These are phyloP conservation scores for Papilio machaon DNA, from an alignment of 1,140 invertebrate species.

Conservation along the genomic window DNA sequence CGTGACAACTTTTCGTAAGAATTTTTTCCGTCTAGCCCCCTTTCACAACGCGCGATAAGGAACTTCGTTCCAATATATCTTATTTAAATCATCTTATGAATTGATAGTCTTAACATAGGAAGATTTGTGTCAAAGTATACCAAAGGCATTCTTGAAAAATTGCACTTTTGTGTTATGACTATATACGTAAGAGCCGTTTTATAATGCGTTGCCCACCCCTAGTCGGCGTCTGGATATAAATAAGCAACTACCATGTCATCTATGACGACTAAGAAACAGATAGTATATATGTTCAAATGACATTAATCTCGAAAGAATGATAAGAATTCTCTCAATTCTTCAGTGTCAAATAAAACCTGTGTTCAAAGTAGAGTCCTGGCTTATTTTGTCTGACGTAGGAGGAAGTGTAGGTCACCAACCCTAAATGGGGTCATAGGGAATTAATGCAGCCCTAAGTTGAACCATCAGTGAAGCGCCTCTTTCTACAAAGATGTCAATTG, in stretches of 20 bases:
- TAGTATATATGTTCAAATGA: neutral
- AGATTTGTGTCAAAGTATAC: neutral
- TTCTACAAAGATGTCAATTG: neutral
- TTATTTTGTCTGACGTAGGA: neutral
- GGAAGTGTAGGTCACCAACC: too few relatives aligned
- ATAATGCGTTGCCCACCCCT: neutral
- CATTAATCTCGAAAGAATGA: neutral
- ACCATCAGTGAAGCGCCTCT: neutral
- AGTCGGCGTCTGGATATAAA: neutral
- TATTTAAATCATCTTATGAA: too few relatives aligned
- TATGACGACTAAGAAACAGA: conserved; percentile 11
- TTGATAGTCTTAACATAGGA: neutral
- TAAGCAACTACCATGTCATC: conserved; percentile 21
- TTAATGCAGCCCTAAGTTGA: too few relatives aligned
- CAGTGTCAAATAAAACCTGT: neutral
- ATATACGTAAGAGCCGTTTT: neutral
- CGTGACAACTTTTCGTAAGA: too few relatives aligned
- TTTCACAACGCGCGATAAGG: too few relatives aligned
- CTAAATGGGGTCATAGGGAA: too few relatives aligned
- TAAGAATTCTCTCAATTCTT: neutral
- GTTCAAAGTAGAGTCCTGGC: neutral
- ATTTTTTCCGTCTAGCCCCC: too few relatives aligned
- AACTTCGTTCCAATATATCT: too few relatives aligned
- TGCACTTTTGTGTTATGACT: neutral
- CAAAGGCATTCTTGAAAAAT: neutral